Base-by-base conservation (phyloP, 2,113 vertebrate genomes). In the Glaucomys volans region DNA sequence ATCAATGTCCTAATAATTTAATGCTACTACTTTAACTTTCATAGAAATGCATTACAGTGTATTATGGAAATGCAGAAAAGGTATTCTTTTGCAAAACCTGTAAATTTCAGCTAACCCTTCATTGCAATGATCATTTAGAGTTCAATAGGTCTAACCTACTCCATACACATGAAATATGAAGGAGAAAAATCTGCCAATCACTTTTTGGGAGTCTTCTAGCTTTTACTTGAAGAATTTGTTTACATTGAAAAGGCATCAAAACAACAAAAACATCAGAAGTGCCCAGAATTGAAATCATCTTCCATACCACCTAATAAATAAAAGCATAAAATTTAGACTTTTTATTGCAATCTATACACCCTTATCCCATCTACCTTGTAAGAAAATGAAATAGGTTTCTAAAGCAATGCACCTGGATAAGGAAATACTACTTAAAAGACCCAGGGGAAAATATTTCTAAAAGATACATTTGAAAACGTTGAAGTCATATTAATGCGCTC, bases 161-260 rank as follows among this genome's bases (percentile, higher is more conserved):
- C 5, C 10, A 66, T 44, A 14, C 24, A 18, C 8, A 22, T 44
- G 79, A n/a, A 66, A 88, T 32, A 81, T n/a, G 37, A 89, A 93
- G 37, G 16, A 77, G 18, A 95, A 95, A 94, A 80, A 66, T 52
- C 32, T 88, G 30, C 35, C 66, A 79, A 18, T 90, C 72, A 59
- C 8, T 14, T 79, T 95, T 82, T 89, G 62, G 3, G 32, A 62
- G 2, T 74, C 20, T 91, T 77, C 72, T 72, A 28, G 67, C 22
- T 82, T 88, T 93, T 89, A 9, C 66, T 72, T 54, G 42, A 37
- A 8, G 44, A 11, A 40, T 50, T 95, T 4, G 47, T 59, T 71
- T 75, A 52, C 64, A 80, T 80, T 92, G n/a, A 87, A 83, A 94
- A 47, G 28, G 4, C 77, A 35, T 80, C 64, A 84, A 75, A n/a